These are phyloP conservation scores for Sinonovacula constricta DNA, from an alignment of 1,140 invertebrate genomes.

Conservation along the genomic window DNA sequence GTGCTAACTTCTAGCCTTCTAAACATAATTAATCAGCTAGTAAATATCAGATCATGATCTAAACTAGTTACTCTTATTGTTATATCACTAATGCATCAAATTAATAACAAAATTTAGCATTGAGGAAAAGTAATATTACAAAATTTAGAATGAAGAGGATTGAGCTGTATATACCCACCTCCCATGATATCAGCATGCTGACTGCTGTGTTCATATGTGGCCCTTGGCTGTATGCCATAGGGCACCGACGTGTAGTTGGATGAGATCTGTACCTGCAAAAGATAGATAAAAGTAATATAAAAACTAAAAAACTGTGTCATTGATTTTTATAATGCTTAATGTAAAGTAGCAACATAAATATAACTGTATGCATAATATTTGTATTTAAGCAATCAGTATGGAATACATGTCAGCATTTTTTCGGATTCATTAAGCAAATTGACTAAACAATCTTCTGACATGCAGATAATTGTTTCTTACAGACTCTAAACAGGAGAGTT, in stretches of 20 bases:
- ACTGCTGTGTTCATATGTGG: constrained; percentile 72
- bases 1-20: neutral
- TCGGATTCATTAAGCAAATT: too few relatives aligned
- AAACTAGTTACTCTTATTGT: neutral
- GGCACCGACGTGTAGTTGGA: constrained; percentile 66
- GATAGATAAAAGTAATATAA: too few relatives aligned
- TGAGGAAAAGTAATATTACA: neutral
- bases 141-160: neutral
- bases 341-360: too few relatives aligned
- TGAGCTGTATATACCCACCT: constrained; percentile 52
- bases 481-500: too few relatives aligned
- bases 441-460: too few relatives aligned
- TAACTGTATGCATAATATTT: too few relatives aligned
- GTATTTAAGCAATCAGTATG: too few relatives aligned
- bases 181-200: constrained; percentile 74
- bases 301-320: too few relatives aligned
- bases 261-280: constrained; percentile 63
- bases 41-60: neutral
- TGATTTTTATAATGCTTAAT: too few relatives aligned
- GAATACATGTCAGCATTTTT: too few relatives aligned
- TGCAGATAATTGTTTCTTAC: too few relatives aligned
- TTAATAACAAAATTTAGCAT: neutral
- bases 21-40: neutral
- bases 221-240: constrained; percentile 69
- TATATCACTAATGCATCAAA: neutral